Percentiles rank a stretch among this genome's conserved stretches.
Evolutionary conservation across 2,113 vertebrate species (phyloP).

Genomic region (Varanus salvator): DNA sequence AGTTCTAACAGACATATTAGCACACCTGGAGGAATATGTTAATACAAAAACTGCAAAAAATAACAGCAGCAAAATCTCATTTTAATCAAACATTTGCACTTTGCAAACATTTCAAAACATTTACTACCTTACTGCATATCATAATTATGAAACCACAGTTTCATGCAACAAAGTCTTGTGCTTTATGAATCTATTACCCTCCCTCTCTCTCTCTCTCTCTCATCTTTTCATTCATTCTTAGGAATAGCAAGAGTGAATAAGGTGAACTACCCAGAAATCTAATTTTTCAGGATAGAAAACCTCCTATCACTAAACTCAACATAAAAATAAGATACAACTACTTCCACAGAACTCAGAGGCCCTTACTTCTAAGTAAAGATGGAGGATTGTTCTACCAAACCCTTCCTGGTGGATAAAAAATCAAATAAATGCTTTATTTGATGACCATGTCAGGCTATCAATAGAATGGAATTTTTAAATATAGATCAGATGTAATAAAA

Average conservation of each 20-base stretch:
- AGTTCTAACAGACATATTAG: conserved; percentile 12
- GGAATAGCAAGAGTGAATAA: neutral
- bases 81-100: conserved; percentile 19
- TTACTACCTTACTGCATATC: neutral
- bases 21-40: neutral
- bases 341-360: too few species aligned
- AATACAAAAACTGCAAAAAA: conserved; percentile 17
- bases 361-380: too few species aligned
- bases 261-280: neutral
- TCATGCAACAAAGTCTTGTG: conserved; percentile 1
- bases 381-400: too few species aligned
- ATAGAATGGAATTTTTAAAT: too few species aligned
- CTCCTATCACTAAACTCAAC: too few species aligned
- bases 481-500: too few species aligned
- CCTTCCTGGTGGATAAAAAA: too few species aligned
- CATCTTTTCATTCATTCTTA: neutral
- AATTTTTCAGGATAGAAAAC: neutral
- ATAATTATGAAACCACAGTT: conserved; percentile 11
- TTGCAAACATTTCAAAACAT: conserved; percentile 1
- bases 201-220: neutral
- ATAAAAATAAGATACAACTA: too few species aligned
- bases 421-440: too few species aligned
- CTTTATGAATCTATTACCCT: neutral
- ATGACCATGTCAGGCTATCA: too few species aligned
- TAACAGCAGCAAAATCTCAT: conserved; percentile 11